Base-by-base conservation (phyloP, 92 coral and sea anemone genomes). In the Chrysogorgia sp. region DNA sequence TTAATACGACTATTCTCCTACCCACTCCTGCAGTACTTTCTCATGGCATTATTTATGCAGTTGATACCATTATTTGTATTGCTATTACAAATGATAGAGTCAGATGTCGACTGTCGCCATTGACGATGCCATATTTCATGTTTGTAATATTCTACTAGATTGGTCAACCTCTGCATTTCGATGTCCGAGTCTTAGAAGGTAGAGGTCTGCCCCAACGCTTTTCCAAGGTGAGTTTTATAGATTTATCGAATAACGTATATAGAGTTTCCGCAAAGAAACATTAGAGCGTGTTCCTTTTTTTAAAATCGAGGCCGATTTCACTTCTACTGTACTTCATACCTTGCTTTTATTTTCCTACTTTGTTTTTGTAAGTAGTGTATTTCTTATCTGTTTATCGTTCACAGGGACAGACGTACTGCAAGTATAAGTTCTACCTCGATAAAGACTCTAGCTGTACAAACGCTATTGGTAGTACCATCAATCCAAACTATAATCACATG, bases 171-270 rank as follows among this genome's bases (percentile, higher is more conserved):
- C 83, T 92, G 23, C 76, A 77, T 63, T 92, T 92, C 34, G 88
- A 90, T 40, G 55, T 92, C 34, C 88, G 82, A 82, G 88, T 92
- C 40, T 93, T 90, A 6, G 67, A 77, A 19, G 97, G 96, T 15
- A 58, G 97, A 81, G 97, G 97, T 10, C 81, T 92, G 19, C 97
- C 97, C 17, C 87, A 84, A 25, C 84, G 96, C 19, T 92, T 90
- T 76, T 86, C 89, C 31, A 92, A 88, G 97, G 97, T 92, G 75
- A 20, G 78, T 23, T 24, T 2, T n/a, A 14, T 28, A 8, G 13
- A 17, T 30, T 17, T 1, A 32, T 43, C 63, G 25, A 58, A 25
- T n/a, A 58, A 25, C 64, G 26, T 37, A 12, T 37, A 15, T 28
- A 12, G 21, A 40, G 4, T 1, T 65, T 65, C 34, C 17, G 15